Percentiles rank a stretch among this genome's conserved stretches.
phyloP scores from a whole-genome alignment of 2,888 invertebrate species.

The Aphodius granarius region DNA sequence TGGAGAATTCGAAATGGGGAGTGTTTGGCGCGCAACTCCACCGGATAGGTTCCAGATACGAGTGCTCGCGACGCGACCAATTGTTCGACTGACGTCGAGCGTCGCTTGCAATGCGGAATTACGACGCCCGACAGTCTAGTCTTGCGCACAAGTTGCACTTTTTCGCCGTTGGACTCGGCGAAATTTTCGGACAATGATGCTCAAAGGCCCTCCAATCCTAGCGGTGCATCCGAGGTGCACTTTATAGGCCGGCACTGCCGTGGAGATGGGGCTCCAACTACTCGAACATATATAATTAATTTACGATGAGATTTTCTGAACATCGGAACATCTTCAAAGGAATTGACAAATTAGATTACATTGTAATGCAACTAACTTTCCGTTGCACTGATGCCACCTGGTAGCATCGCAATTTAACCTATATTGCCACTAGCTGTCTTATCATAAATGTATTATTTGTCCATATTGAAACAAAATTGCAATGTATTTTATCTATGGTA shows the following conservation, averaged over 20 bases:
- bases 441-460: neutral
- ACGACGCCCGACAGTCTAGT: conserved; percentile 44
- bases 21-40: conserved; percentile 25
- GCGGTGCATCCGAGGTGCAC: neutral
- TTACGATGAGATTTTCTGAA: neutral
- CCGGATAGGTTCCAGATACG: conserved; percentile 17
- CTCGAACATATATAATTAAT: neutral
- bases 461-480: too few relatives aligned
- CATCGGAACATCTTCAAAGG: neutral
- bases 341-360: neutral
- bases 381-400: neutral
- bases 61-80: conserved; percentile 34
- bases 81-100: conserved; percentile 38
- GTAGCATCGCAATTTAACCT: neutral
- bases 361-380: neutral
- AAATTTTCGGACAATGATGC: conserved; percentile 9
- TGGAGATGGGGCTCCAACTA: neutral
- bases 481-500: too few relatives aligned
- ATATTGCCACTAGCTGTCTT: neutral
- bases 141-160: conserved; percentile 37
- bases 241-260: neutral
- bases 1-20: conserved; percentile 33
- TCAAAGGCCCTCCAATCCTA: neutral
- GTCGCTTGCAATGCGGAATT: conserved; percentile 46
- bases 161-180: conserved; percentile 1